phyloP scores from a whole-genome alignment of 2,113 vertebrate species.

The Brachypodius melanocephalos region DNA sequence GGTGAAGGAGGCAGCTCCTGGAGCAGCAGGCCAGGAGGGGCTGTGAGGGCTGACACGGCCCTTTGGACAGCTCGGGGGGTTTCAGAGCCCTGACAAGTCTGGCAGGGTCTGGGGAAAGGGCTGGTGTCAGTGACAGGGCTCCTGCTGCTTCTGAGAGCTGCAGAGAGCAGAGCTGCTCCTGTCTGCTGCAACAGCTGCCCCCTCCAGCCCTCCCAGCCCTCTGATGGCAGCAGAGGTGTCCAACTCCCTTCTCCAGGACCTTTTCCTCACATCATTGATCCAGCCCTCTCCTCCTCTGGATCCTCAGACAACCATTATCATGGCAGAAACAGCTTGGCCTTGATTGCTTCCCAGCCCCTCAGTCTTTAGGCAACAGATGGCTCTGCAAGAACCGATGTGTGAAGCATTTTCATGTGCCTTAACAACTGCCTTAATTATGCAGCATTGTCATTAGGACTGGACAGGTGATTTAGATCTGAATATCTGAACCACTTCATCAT shows the following conservation, averaged over 20 bases:
- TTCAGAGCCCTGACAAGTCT: background rate
- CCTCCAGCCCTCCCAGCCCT: background rate
- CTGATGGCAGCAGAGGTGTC: background rate
- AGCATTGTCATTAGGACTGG: slow-evolving; percentile 16
- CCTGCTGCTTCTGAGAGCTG: background rate
- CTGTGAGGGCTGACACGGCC: background rate
- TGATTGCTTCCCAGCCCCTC: slow-evolving; percentile 32
- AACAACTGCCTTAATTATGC: slow-evolving; percentile 51
- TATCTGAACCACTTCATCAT: background rate
- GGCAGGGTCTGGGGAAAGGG: background rate
- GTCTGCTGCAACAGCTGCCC: background rate
- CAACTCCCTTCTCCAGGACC: background rate
- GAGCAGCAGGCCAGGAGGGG: background rate
- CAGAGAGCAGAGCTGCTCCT: background rate
- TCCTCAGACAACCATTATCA: background rate
- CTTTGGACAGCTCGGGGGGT: rapidly evolving
- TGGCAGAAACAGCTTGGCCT: slow-evolving; percentile 21
- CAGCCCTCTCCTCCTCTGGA: background rate
- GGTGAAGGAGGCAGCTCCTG: background rate
- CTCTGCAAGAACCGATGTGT: background rate
- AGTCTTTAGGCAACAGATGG: slow-evolving; percentile 47
- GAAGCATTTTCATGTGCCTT: slow-evolving; percentile 2
- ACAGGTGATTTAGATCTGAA: slow-evolving; percentile 11
- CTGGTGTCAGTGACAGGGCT: rapidly evolving
- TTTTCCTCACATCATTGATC: background rate